Conservation (phyloP, 2,888 invertebrate genomes). For the Tenthredo livida region DNA sequence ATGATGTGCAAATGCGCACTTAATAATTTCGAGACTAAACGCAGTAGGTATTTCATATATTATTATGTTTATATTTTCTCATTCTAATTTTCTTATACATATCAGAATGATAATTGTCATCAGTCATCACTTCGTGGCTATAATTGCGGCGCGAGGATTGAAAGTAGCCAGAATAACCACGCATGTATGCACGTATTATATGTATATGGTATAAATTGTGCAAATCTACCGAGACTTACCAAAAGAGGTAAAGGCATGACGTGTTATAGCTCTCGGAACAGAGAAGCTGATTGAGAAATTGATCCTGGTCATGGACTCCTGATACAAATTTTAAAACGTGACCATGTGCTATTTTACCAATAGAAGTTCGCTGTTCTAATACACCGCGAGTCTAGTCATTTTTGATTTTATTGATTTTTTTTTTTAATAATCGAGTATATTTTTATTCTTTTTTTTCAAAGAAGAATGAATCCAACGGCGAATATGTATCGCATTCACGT, state of each 20-base stretch:
- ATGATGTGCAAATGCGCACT: neutral
- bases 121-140: neutral
- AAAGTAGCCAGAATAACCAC: neutral
- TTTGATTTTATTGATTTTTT: too few species aligned
- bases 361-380: neutral
- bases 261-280: neutral
- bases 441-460: too few species aligned
- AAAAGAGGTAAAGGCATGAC: constrained; percentile 39
- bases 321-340: constrained; percentile 38
- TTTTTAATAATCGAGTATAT: too few species aligned
- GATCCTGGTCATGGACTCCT: constrained; percentile 46
- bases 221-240: constrained; percentile 3
- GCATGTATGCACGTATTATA: neutral
- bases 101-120: neutral
- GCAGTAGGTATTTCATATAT: neutral
- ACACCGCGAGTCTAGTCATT: too few species aligned
- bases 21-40: neutral
- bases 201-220: constrained; percentile 14
- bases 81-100: too few species aligned
- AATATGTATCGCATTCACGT: neutral
- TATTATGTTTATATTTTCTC: too few species aligned
- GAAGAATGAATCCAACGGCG: neutral
- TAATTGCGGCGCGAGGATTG: neutral
- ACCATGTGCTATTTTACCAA: constrained; percentile 37
- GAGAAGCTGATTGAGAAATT: constrained; percentile 16